Percentiles rank a stretch among this genome's conserved stretches.
phyloP scores from a whole-genome alignment of 1,140 invertebrate genomes.

The Branchinecta lindahli region DNA sequence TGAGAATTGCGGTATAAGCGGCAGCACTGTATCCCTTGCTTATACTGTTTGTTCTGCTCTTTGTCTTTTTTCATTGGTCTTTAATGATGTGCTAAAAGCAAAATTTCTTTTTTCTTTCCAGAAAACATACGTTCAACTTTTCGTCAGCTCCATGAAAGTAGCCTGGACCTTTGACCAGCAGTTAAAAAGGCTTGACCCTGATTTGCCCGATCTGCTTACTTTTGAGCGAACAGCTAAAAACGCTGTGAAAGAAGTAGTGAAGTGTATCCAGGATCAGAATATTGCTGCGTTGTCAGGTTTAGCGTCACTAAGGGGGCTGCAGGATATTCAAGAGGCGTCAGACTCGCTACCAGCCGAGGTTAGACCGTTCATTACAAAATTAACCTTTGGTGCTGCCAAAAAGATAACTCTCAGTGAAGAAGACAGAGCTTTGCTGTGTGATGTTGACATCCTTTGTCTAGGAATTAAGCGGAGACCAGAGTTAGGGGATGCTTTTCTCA shows the following conservation, averaged over 20 bases:
- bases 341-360: neutral
- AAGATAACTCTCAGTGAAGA: neutral
- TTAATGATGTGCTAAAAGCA: no score
- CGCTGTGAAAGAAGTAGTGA: neutral
- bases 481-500: neutral
- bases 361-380: neutral
- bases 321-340: neutral
- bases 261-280: conserved; percentile 6
- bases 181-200: neutral
- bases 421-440: neutral
- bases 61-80: no score
- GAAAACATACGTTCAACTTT: neutral
- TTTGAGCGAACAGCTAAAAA: neutral
- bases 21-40: no score
- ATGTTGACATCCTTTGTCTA: neutral
- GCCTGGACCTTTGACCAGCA: neutral
- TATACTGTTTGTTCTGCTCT: no score
- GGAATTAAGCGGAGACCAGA: neutral
- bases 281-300: neutral
- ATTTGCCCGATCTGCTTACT: neutral
- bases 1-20: no score
- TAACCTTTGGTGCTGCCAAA: neutral
- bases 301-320: neutral
- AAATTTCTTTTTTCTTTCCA: neutral
- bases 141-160: neutral